These are phyloP conservation scores for Battus philenor DNA, from an alignment of 1,140 invertebrate genomes.

Conservation along the genomic window DNA sequence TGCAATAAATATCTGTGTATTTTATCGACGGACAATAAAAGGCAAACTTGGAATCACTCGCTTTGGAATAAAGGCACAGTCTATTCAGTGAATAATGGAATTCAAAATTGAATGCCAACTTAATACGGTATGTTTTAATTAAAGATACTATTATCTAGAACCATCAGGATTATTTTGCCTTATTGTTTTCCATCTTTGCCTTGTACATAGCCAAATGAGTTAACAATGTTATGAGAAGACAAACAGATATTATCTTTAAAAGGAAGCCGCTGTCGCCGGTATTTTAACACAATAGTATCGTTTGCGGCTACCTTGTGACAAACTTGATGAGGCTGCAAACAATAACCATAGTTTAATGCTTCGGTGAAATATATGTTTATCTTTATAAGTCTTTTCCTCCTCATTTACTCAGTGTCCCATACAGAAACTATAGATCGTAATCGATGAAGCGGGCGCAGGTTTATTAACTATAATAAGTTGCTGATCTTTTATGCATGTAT, in stretches of 20 bases:
- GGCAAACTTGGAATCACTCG: no score
- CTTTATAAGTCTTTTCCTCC: no score
- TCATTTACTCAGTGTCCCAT: no score
- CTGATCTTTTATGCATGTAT: no score
- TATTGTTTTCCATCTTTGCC: constrained; percentile 12
- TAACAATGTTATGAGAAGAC: constrained; percentile 13
- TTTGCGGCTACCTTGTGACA: neutral
- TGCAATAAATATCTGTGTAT: no score
- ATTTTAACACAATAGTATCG: constrained; percentile 11
- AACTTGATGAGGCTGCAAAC: constrained; percentile 8
- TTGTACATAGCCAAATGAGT: constrained; percentile 7
- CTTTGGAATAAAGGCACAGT: no score
- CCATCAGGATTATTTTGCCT: constrained; percentile 10
- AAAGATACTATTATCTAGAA: constrained; percentile 9
- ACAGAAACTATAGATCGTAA: no score
- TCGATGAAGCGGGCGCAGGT: no score
- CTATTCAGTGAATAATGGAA: constrained; percentile 8
- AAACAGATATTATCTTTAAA: constrained; percentile 6
- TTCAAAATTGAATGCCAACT: constrained; percentile 10
- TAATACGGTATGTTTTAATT: constrained; percentile 15
- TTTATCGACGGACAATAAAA: no score
- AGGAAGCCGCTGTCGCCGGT: constrained; percentile 13
- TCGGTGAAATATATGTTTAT: no score
- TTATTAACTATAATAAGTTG: no score
- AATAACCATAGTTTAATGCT: no score